Percentiles rank a stretch among this genome's conserved stretches.
phyloP scores from a whole-genome alignment of 2,888 invertebrate species.

The Coecobrya sp. region DNA sequence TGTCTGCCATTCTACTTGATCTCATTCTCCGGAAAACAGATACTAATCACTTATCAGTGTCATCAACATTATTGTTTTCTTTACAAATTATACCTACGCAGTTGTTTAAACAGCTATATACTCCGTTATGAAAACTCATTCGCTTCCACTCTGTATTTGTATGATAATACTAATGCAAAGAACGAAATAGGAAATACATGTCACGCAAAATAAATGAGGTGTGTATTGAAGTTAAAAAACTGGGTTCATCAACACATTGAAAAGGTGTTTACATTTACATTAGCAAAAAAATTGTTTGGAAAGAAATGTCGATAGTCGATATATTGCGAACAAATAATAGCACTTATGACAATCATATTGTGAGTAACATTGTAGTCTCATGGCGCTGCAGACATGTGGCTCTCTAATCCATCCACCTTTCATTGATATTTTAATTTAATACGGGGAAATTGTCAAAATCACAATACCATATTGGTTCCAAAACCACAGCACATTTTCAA shows the following conservation, averaged over 20 bases:
- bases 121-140: too few species aligned
- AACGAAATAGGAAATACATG: constrained; percentile 28
- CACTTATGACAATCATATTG: neutral
- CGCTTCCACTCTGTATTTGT: too few species aligned
- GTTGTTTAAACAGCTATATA: too few species aligned
- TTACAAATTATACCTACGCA: too few species aligned
- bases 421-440: too few species aligned
- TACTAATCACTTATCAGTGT: too few species aligned
- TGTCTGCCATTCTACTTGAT: neutral
- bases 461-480: too few species aligned
- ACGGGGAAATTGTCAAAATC: too few species aligned
- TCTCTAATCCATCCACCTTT: too few species aligned
- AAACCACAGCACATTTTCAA: too few species aligned
- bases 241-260: constrained; percentile 35
- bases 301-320: neutral
- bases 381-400: too few species aligned
- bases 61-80: too few species aligned
- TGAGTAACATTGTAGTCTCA: neutral
- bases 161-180: neutral
- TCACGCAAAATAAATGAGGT: neutral
- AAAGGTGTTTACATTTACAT: constrained; percentile 7
- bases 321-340: neutral
- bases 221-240: neutral
- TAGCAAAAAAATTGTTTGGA: constrained; percentile 1
- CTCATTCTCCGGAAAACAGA: neutral